Conservation (phyloP, 2,113 vertebrate genomes). For the Phrynosoma platyrhinos region DNA sequence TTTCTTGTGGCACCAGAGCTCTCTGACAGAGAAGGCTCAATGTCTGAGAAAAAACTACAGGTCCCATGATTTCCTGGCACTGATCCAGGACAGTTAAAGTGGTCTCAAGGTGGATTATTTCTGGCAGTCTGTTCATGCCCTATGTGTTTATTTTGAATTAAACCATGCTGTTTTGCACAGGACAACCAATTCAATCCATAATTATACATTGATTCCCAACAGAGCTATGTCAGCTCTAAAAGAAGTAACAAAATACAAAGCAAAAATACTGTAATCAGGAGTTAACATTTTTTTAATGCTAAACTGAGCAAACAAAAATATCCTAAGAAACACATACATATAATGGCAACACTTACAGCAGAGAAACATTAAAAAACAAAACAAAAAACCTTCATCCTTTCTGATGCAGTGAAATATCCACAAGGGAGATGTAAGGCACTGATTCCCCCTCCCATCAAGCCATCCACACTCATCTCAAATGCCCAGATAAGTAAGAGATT, state of each 20-base stretch:
- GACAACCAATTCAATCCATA: conserved; percentile 35
- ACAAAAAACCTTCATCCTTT: conserved; percentile 54
- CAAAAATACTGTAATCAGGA: conserved; percentile 13
- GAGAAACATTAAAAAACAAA: conserved; percentile 41
- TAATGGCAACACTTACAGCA: conserved; percentile 39
- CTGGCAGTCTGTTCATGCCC: too few species aligned
- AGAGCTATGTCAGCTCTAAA: conserved; percentile 26
- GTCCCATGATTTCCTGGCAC: too few species aligned
- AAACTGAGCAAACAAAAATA: conserved; percentile 19
- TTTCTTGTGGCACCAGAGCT: too few species aligned
- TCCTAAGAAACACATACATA: conserved; percentile 13
- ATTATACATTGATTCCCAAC: conserved; percentile 34
- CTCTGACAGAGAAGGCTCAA: too few species aligned
- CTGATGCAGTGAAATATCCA: conserved; percentile 25
- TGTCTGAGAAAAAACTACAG: too few species aligned
- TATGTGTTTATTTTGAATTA: conserved; percentile 42
- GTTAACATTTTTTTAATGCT: conserved; percentile 14
- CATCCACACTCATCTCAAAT: conserved; percentile 31
- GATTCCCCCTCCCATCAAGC: conserved; percentile 23
- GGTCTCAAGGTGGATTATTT: too few species aligned
- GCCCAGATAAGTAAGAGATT: conserved; percentile 33
- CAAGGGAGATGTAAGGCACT: conserved; percentile 41
- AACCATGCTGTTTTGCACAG: conserved; percentile 25
- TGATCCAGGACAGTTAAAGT: too few species aligned
- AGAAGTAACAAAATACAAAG: conserved; percentile 12